phyloP scores from a whole-genome alignment of 1,140 invertebrate species.

The Euschistus heros region DNA sequence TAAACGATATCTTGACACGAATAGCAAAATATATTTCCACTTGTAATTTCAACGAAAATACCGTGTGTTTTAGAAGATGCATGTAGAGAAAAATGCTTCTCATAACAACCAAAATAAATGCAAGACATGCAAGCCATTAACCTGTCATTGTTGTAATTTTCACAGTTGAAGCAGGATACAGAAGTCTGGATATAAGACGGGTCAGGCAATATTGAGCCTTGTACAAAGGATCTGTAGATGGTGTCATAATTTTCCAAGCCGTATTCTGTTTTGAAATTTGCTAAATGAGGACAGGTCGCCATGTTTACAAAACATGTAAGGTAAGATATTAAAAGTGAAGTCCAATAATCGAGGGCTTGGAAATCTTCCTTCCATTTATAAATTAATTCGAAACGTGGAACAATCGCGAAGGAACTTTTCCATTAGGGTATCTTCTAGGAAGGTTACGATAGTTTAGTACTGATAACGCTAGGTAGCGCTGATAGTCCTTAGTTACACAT shows the following conservation, averaged over 20 bases:
- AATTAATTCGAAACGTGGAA: too few relatives aligned
- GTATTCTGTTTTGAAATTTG: slow-evolving; percentile 34
- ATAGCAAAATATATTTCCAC: slow-evolving; percentile 85
- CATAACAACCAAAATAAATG: slow-evolving; percentile 84
- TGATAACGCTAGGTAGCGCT: too few relatives aligned
- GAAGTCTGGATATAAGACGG: slow-evolving; percentile 1
- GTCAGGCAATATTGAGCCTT: background rate
- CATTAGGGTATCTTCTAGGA: too few relatives aligned
- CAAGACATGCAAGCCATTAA: slow-evolving; percentile 66
- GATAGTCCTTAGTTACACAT: too few relatives aligned
- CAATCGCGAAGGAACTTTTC: too few relatives aligned
- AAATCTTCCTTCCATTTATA: too few relatives aligned
- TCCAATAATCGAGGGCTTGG: too few relatives aligned
- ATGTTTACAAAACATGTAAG: background rate
- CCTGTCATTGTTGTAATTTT: background rate
- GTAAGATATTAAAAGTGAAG: too few relatives aligned
- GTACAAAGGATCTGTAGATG: slow-evolving; percentile 22
- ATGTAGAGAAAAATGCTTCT: slow-evolving; percentile 60
- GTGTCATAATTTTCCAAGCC: slow-evolving; percentile 26
- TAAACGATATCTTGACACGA: slow-evolving; percentile 88
- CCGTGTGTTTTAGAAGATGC: slow-evolving; percentile 64
- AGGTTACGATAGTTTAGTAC: too few relatives aligned
- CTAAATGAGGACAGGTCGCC: slow-evolving; percentile 41
- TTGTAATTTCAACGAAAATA: slow-evolving; percentile 66
- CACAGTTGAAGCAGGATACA: slow-evolving; percentile 19